A percentile compares a stretch with the other conserved stretches of the same genome.
Evolutionary conservation across 2,113 vertebrate genomes (phyloP).

Genomic region (Grammomys surdaster): DNA sequence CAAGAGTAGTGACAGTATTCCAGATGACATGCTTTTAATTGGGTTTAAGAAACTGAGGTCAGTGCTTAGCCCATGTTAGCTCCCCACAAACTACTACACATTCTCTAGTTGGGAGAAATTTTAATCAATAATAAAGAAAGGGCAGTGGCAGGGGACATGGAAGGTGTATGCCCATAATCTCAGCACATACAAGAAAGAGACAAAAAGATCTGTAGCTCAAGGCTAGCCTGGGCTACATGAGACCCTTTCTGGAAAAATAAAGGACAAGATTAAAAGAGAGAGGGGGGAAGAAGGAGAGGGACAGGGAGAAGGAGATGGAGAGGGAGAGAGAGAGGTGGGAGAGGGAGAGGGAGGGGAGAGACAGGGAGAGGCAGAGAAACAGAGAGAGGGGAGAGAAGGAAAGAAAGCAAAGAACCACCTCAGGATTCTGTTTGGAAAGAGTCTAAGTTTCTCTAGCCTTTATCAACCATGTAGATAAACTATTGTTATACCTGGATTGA

Average conservation of each 20-base stretch:
- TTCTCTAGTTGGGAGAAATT: background rate
- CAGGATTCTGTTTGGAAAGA: background rate
- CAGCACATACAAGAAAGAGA: background rate
- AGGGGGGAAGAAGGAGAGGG: too few relatives aligned
- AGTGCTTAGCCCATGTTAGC: background rate
- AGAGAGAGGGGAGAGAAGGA: too few relatives aligned
- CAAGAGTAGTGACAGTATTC: background rate
- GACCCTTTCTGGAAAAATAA: background rate
- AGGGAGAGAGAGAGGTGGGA: rapidly evolving
- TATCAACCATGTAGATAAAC: background rate
- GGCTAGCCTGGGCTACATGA: background rate
- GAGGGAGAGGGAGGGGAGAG: too few relatives aligned
- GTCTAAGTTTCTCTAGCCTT: background rate
- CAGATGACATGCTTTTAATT: background rate
- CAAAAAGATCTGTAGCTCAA: background rate
- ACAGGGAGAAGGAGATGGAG: too few relatives aligned
- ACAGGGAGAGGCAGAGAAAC: too few relatives aligned
- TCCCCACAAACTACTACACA: background rate
- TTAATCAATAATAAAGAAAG: background rate
- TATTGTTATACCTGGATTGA: background rate
- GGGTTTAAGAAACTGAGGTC: background rate
- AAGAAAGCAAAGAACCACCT: background rate
- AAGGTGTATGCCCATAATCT: background rate
- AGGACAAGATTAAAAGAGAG: too few relatives aligned
- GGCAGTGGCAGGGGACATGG: background rate